Percentiles rank a stretch among this genome's conserved stretches.
phyloP scores from a whole-genome alignment of 2,797 vertebrate genomes.

The Spinus pinus region DNA sequence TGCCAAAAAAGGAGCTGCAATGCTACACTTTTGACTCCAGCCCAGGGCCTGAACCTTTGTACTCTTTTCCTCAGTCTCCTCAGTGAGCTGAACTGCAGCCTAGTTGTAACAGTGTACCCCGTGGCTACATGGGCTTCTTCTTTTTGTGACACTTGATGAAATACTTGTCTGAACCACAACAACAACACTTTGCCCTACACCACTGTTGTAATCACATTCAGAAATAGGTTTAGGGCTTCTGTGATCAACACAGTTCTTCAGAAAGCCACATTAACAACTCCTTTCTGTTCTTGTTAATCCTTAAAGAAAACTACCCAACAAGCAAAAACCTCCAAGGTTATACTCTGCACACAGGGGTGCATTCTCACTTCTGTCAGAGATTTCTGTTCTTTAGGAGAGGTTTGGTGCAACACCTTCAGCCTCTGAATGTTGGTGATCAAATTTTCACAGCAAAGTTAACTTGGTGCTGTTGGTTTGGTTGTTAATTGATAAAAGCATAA shows the following conservation, averaged over 20 bases:
- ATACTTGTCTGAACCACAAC: background rate
- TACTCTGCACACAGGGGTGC: background rate
- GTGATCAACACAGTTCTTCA: background rate
- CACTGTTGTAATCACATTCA: background rate
- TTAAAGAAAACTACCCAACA: background rate
- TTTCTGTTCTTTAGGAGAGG: background rate
- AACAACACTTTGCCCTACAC: conserved; percentile 11
- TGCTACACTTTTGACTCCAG: background rate
- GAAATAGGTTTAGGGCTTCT: background rate
- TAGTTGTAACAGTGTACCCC: background rate
- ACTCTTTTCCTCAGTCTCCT: background rate
- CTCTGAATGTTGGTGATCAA: background rate
- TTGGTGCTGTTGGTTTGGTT: background rate
- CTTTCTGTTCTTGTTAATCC: background rate
- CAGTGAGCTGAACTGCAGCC: background rate
- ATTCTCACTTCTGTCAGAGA: background rate
- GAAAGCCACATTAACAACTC: background rate
- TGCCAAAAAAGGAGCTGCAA: background rate
- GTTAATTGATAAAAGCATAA: background rate
- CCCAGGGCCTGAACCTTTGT: background rate
- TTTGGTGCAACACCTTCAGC: background rate
- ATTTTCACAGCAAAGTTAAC: background rate
- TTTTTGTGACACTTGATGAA: background rate
- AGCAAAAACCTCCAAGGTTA: background rate
- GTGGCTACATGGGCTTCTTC: background rate